Evolutionary conservation across 2,888 invertebrate species (phyloP), one percentile per base, ranked within the genome.

Genomic region (Drosophila paucipuncta): DNA sequence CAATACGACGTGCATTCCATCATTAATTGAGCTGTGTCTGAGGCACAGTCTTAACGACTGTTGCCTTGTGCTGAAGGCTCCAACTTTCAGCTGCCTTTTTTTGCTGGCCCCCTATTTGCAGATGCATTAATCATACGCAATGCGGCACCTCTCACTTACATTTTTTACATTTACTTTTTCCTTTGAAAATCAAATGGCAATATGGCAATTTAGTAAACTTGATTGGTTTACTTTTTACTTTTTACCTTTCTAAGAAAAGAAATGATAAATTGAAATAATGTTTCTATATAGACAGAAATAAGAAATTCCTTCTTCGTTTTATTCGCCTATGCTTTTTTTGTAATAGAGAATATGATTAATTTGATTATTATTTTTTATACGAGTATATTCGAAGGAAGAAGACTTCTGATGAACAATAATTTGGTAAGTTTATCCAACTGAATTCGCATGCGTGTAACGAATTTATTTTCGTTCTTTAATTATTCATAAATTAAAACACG

Each of bases 51-150:
- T 63, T 63, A 59, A 54, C 67, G 54, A 53, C 72, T 76, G 65
- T 55, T 60, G 78, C 53, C 74, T 73, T 52, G 33, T 53, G 60
- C 30, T 28, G 58, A 28, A 59, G 63, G 53, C 62, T 30, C 61
- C 64, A 50, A n/a, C 64, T 47, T 70, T 55, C 22, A 30, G 11
- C 52, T 18, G 47, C 13, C 13, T 9, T 54, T 59, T 47, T 73
- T 71, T 67, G 69, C 52, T 70, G 18, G 33, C 53, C 53, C 43
- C 47, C 66, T 54, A 52, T 76, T 62, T 62, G 7, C 74, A 70
- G 52, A 69, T 78, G 70, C 82, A 89, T 88, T 78, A 83, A 89
- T 90, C 83, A 82, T 82, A 78, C 74, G 70, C 78, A 82, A 59
- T 62, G 78, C 43, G 73, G 62, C 59, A 52, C 64, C n/a, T 39